These are phyloP conservation scores for Nyctalus aviator DNA, from an alignment of 2,797 vertebrate species.

Conservation along the genomic window DNA sequence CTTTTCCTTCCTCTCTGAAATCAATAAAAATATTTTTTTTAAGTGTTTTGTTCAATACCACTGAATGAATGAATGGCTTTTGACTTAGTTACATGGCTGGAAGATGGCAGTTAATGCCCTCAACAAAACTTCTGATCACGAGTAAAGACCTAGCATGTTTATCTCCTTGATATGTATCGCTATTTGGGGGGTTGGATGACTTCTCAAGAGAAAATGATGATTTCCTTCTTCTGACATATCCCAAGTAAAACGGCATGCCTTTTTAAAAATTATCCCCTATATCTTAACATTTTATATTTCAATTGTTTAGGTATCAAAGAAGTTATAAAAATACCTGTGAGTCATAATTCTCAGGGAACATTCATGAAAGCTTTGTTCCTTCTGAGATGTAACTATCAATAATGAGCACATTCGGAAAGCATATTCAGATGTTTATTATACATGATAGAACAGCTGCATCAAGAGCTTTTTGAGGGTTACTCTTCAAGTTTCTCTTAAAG, in stretches of 20 bases:
- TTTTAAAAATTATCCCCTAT: not conserved
- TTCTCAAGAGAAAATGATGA: not conserved
- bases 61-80: not conserved
- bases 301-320: not conserved
- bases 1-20: too few species aligned
- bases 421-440: slow-evolving; percentile 58
- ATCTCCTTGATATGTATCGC: not conserved
- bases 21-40: not conserved
- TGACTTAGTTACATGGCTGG: not conserved
- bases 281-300: slow-evolving; percentile 20
- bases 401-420: slow-evolving; percentile 65
- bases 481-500: slow-evolving; percentile 65
- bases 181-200: not conserved
- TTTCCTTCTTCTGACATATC: not conserved
- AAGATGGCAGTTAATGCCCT: not conserved
- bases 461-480: slow-evolving; percentile 66
- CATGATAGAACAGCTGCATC: slow-evolving; percentile 69
- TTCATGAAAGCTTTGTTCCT: not conserved
- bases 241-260: not conserved
- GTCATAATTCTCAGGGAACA: slow-evolving; percentile 24
- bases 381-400: slow-evolving; percentile 43
- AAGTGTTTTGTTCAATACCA: not conserved
- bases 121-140: not conserved
- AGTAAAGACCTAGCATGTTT: not conserved
- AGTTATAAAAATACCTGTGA: slow-evolving; percentile 24